Evolutionary conservation across 2,797 vertebrate species (phyloP), one percentile per base, ranked within the genome.

Genomic region (Sebastes miniatus): DNA sequence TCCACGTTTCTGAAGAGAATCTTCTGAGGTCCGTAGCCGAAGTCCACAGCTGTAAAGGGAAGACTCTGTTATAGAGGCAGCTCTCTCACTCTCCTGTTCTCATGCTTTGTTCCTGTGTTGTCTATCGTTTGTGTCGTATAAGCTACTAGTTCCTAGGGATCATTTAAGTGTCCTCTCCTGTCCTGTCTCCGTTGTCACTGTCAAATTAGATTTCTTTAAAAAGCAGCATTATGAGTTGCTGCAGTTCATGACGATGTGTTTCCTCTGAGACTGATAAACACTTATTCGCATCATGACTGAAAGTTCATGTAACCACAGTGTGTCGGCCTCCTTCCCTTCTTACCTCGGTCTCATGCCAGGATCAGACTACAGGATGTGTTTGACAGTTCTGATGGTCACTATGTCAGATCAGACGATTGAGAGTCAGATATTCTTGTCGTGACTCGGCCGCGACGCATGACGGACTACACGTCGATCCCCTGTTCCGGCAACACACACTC

Each of bases 1-100:
- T 98, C 97, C 81, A 98, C 94, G 5, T 97, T 97, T 93, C 85
- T 97, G 88, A 98, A 98, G 24, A 98, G 95, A 24, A 89, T 84
- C 80, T 97, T 97, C 75, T 97, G 96, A 10, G 91, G 66, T 1
- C 95, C 95, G 1, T 97, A 98, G 59, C 88, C 56, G 68, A 98
- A 98, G 61, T 97, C 96, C 16, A 97, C 97, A 90, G 93, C 97
- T 98, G 91, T 4, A 57, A 2, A 31, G 8, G 11, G 7, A 2
- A 79, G 43, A 47, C 43, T 47, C 43, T 18, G 14, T 47, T 18
- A 47, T 47, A 63, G 11, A 34, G 61, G 13, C 61, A n/a, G 59
- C 5, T 43, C 14, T 11, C 13, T 27, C 32, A 34, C 56, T 27
- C 24, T 27, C 25, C 1, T 32, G 29, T 6, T 11, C 4, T 27